These are phyloP conservation scores for Callithrix jacchus DNA, from an alignment of 2,113 vertebrate genomes.

Conservation along the genomic window DNA sequence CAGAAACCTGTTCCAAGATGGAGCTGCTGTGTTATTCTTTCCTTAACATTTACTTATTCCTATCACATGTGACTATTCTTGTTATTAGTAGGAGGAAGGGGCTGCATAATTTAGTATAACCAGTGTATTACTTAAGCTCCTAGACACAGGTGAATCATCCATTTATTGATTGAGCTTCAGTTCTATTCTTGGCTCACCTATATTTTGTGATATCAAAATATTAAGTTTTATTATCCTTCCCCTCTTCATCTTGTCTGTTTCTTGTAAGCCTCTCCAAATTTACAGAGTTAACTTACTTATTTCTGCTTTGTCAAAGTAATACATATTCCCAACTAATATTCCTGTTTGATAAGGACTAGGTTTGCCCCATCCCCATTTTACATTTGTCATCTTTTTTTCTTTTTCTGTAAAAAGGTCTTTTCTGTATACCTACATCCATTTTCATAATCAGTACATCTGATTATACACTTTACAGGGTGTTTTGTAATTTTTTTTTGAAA, in stretches of 20 bases:
- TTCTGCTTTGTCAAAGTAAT: background rate
- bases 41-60: background rate
- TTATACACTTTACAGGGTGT: background rate
- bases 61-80: background rate
- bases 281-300: background rate
- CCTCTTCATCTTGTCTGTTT: background rate
- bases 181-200: background rate
- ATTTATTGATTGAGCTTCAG: background rate
- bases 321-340: background rate
- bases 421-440: background rate
- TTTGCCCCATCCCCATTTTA: background rate
- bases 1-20: background rate
- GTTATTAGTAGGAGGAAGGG: background rate
- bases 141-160: background rate
- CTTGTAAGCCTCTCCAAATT: background rate
- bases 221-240: background rate
- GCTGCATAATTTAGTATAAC: background rate
- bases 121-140: background rate
- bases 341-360: background rate
- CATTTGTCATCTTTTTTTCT: background rate
- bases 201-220: background rate
- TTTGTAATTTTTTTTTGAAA: conserved; percentile 15
- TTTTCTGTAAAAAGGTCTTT: background rate
- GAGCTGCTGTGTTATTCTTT: background rate
- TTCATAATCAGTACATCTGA: background rate